Evolutionary conservation across 2,113 vertebrate species (phyloP).

Genomic region (Atrichornis clamosus): DNA sequence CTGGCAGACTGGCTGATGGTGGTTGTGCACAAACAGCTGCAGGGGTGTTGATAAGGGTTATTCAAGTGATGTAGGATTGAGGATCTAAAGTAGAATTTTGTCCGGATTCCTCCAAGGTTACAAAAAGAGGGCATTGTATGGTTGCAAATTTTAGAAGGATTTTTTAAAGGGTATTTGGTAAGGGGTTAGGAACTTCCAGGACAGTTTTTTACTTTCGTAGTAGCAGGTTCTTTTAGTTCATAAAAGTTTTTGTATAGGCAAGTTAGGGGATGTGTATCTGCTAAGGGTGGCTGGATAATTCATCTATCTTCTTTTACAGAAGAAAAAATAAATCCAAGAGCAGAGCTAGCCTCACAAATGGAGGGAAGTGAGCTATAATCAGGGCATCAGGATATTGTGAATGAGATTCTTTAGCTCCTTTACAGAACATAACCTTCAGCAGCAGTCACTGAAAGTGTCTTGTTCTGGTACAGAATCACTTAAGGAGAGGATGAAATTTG

Average conservation of each 20-base stretch:
- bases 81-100: not conserved
- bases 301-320: not conserved
- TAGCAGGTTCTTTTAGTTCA: not conserved
- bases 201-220: not conserved
- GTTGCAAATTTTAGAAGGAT: not conserved
- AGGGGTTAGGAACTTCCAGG: not conserved
- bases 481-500: not conserved
- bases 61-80: fast-evolving
- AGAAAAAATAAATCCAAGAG: not conserved
- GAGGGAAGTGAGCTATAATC: not conserved
- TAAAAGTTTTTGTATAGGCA: not conserved
- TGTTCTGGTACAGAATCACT: not conserved
- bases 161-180: not conserved
- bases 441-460: not conserved
- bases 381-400: not conserved
- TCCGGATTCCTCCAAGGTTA: not conserved
- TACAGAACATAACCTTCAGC: not conserved
- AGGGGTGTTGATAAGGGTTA: not conserved
- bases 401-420: not conserved
- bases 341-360: not conserved
- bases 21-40: not conserved
- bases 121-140: not conserved
- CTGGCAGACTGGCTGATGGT: not conserved
- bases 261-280: not conserved
- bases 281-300: not conserved